Percentiles rank a stretch among this genome's conserved stretches.
Evolutionary conservation across 1,140 invertebrate genomes (phyloP).

Genomic region (Diplogasteroides magnus): DNA sequence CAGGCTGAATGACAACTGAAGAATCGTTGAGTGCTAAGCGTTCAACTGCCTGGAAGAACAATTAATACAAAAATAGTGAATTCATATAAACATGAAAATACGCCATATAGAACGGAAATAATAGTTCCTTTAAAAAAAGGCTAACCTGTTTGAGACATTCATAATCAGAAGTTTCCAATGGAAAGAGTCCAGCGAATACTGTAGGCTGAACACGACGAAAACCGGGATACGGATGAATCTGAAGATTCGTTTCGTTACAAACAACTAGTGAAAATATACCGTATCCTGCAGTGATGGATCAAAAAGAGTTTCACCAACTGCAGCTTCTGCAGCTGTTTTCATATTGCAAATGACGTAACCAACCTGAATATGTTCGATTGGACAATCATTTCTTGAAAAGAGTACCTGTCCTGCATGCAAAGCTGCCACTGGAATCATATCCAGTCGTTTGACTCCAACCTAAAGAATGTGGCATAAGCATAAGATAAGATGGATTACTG

Average conservation of each 20-base stretch:
- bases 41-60: slow-evolving; percentile 68
- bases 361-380: no score
- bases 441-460: slow-evolving; percentile 74
- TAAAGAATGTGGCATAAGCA: not conserved
- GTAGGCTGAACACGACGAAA: slow-evolving; percentile 68
- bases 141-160: slow-evolving; percentile 58
- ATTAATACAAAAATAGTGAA: not conserved
- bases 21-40: slow-evolving; percentile 88
- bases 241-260: no score
- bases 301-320: slow-evolving; percentile 79
- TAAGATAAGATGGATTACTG: not conserved
- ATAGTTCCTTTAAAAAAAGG: no score
- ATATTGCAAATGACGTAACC: slow-evolving; percentile 78
- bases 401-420: slow-evolving; percentile 69
- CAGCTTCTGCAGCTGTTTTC: slow-evolving; percentile 69
- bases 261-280: no score
- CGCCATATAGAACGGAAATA: no score
- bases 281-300: slow-evolving; percentile 51
- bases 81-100: no score
- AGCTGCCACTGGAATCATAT: slow-evolving; percentile 66
- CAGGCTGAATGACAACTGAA: slow-evolving; percentile 72
- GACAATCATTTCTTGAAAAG: no score
- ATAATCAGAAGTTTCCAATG: slow-evolving; percentile 79
- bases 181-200: slow-evolving; percentile 88
- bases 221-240: not conserved